Base-by-base conservation (phyloP, 2,797 vertebrate species). In the Hipposideros larvatus region DNA sequence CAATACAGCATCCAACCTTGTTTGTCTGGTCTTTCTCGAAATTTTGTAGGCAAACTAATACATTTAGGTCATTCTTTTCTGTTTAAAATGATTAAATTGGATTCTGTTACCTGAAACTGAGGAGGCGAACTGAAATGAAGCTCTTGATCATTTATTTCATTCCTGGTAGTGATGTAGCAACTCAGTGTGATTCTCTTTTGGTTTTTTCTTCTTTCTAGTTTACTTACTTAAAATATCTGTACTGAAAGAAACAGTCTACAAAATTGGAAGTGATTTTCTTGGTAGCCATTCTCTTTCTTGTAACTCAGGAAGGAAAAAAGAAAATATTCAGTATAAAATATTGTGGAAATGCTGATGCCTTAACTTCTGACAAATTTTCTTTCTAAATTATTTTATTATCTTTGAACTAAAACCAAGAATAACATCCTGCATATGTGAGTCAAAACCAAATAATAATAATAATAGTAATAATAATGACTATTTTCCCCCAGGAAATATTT, bases 201-300 rank as follows among this genome's bases (percentile, higher is more conserved):
- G 37, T 37, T 57, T 91, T 71, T 75, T 73, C 21, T 48, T 18
- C 18, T 22, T 22, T 7, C 16, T 48, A 87, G 11, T 77, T 90
- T 68, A 55, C 4, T 11, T 65, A 43, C 15, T 75, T 87, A 61
- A 1, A 77, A 55, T 91, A 55, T 31, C 6, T 51, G 6, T 83
- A 82, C 55, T 65, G 51, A 73, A 86, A 66, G 43, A 91, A 86
- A 70, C 6, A 55, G 41, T 61, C n/a, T 90, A 61, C 22, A 90
- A 90, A 85, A 46, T 16, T 95, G 34, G 13, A 86, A 96, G 31
- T 73, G 37, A 70, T 89, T 86, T 65, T 75, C n/a, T 80, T 65
- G 11, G 21, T 84, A 85, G 43, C 22, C 55, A 51, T 80, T 79
- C 28, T 84, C 41, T 63, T 75, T 84, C 22, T 3, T 63, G 7